Conservation (phyloP, 2,797 vertebrate genomes). For the Rhincodon typus region DNA sequence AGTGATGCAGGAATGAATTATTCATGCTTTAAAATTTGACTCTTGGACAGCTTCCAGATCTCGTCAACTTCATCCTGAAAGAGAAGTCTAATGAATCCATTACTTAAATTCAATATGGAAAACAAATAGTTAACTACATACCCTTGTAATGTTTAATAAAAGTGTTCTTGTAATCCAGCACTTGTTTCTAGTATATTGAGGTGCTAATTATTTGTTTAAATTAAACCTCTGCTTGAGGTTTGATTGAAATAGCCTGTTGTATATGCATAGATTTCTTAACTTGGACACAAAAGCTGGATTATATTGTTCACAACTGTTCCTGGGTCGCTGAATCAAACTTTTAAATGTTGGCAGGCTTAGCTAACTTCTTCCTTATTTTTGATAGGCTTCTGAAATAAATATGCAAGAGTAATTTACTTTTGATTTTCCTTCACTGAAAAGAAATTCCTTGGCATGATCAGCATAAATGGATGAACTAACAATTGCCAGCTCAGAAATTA, state of each 20-base stretch:
- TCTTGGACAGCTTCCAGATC: neutral
- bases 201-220: neutral
- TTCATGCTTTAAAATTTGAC: neutral
- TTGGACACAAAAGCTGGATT: neutral
- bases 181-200: neutral
- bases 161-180: neutral
- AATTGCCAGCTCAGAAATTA: neutral
- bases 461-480: neutral
- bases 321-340: too few relatives aligned
- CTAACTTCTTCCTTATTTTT: neutral
- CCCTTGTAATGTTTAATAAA: neutral
- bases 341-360: neutral
- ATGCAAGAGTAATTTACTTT: neutral
- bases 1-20: neutral
- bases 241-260: neutral
- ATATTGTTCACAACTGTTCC: neutral
- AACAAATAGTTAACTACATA: neutral
- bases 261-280: neutral
- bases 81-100: neutral
- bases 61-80: neutral
- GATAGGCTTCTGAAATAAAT: neutral
- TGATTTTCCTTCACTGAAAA: neutral
- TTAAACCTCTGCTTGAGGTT: neutral
- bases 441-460: neutral
- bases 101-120: neutral